Evolutionary conservation across 2,888 invertebrate species (phyloP), one percentile per base, ranked within the genome.

Genomic region (Chrysotoxum bicinctum): DNA sequence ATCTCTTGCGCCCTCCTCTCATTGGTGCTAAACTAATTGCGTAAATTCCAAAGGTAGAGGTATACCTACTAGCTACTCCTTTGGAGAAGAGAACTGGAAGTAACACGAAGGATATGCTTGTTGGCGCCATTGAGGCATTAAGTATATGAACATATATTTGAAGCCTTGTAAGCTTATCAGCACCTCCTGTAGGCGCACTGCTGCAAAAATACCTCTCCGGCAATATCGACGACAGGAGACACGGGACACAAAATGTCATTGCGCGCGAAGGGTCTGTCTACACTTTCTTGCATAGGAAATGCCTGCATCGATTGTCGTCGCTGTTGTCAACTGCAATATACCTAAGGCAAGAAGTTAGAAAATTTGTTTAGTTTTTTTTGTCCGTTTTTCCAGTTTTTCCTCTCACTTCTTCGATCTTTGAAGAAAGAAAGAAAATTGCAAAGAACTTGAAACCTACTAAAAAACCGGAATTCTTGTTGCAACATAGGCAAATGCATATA

Each of bases 51-150:
- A 43, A 78, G 14, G 2, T 40, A 35, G 12, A 10, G 12, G 45
- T 54, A 12, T 32, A 54, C 68, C 30, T 32, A 50, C 37, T 9
- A 23, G 37, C 10, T 40, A 35, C 32, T 7, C 56, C 56, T 19
- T 32, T 37, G 14, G 43, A 64, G 60, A 50, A 70, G 66, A 70
- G 62, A n/a, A 50, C 77, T 77, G 21, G 79, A 80, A 72, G 77
- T 21, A 40, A 45, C 30, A 80, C 72, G 85, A 86, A 86, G 86
- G 86, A 86, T 82, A 86, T 86, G 86, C 82, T 86, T 74, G 81
- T 78, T 82, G 86, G 86, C 86, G 86, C 86, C 86, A 82, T 82
- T 82, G 52, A 81, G 37, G 76, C 86, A 86, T 86, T 78, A 86
- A 82, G 77, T 66, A 70, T 48, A 74, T 52, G 58, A 72, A 43